These are phyloP conservation scores for Gonatopus flavifemur DNA, from an alignment of 1,140 invertebrate species.

Conservation along the genomic window DNA sequence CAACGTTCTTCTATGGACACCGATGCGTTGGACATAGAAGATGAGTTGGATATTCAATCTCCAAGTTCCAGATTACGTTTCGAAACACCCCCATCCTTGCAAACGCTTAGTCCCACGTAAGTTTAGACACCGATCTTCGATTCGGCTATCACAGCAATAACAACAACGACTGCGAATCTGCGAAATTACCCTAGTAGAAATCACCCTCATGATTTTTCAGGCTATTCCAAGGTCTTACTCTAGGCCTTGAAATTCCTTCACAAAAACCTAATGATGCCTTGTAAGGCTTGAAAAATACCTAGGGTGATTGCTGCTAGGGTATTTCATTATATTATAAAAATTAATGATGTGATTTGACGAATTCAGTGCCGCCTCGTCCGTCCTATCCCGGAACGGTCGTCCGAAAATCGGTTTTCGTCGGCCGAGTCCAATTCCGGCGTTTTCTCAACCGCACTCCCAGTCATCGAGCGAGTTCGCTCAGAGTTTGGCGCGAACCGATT, in stretches of 20 bases:
- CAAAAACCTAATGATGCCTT: too few relatives aligned
- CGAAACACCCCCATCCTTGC: slow-evolving; percentile 43
- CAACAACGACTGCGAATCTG: too few relatives aligned
- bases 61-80: slow-evolving; percentile 48
- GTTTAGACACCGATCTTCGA: neutral
- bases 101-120: slow-evolving; percentile 39
- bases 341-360: slow-evolving; percentile 10
- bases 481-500: slow-evolving; percentile 67
- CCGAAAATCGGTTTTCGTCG: slow-evolving; percentile 44
- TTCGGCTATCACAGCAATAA: too few relatives aligned
- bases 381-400: slow-evolving; percentile 37
- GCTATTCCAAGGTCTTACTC: too few relatives aligned
- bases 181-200: too few relatives aligned
- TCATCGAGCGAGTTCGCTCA: slow-evolving; percentile 54
- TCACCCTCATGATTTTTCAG: too few relatives aligned
- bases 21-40: slow-evolving; percentile 73
- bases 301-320: too few relatives aligned
- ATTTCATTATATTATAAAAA: too few relatives aligned
- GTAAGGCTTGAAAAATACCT: too few relatives aligned
- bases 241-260: too few relatives aligned
- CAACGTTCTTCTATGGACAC: slow-evolving; percentile 83
- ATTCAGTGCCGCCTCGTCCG: slow-evolving; percentile 24
- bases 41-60: slow-evolving; percentile 60
- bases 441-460: slow-evolving; percentile 51
- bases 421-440: slow-evolving; percentile 42